Conservation (phyloP, 2,797 vertebrate species). For the Takifugu ocellatus region DNA sequence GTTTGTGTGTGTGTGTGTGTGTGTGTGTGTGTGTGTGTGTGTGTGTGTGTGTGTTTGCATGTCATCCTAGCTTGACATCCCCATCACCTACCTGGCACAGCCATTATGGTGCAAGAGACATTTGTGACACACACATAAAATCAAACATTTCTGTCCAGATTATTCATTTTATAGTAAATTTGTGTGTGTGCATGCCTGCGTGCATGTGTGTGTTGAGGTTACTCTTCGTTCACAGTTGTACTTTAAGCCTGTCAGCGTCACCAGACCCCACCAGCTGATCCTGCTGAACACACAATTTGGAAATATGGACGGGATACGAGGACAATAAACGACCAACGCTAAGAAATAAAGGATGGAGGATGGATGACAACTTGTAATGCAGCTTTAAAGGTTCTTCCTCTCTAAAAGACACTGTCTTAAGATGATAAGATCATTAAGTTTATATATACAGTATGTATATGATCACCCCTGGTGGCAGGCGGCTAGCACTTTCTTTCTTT, state of each 20-base stretch:
- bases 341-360: no score
- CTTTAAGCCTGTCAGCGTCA: constrained; percentile 44
- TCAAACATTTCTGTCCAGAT: neutral
- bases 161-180: neutral
- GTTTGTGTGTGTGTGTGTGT: constrained; percentile 46
- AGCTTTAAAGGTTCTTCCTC: no score
- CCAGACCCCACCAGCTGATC: neutral
- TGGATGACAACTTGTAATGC: no score
- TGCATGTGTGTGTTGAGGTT: constrained; percentile 9
- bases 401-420: no score
- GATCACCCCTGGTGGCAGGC: no score
- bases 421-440: no score
- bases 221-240: constrained; percentile 20
- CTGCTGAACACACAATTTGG: no score
- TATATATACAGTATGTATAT: no score
- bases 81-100: constrained; percentile 77
- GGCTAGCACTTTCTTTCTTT: no score
- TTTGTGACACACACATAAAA: neutral
- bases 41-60: constrained; percentile 44
- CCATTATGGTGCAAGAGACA: constrained; percentile 55
- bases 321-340: no score
- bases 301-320: no score
- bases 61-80: constrained; percentile 78
- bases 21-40: constrained; percentile 9
- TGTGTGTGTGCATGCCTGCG: constrained; percentile 17